Base-by-base conservation (phyloP, 1,140 invertebrate genomes). In the Stegodyphus mimosarum region DNA sequence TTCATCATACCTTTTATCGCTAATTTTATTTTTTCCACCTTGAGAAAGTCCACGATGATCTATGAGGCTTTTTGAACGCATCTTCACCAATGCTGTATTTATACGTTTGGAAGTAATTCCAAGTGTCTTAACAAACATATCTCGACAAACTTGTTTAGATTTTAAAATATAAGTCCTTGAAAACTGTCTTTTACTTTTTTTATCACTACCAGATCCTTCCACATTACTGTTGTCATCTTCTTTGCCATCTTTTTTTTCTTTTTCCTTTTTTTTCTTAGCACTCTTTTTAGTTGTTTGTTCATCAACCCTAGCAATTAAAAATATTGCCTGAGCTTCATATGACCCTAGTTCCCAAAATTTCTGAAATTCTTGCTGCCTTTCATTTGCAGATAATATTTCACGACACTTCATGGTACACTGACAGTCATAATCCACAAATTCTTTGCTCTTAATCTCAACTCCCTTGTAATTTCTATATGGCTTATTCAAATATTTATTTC, bases 381-480 rank as follows among this genome's bases (percentile, higher is more conserved):
- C 81, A 49, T 51, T 64, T 17, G 81, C 63, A 48, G 81, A 69
- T 15, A 84, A 50, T 9, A 84, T 52, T 18, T 84, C 81, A n/a
- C 11, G 67, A 50, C 81, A 84, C 50, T 84, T 84, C 72, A 84
- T 75, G 48, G 73, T 72, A 49, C 81, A 84, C 10, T 76, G 66
- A 49, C 81, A 84, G 15, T 84, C 81, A 55, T 84, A 84, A 51
- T 84, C 81, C 10, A 84, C 15, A 60, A 84, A 84, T 18, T 84
- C 81, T 69, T 84, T 84, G n/a, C 81, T 84, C 69, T 84, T 75
- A 33, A 84, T 84, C 60, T 84, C 81, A 7, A 84, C n/a, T 17
- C 81, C 81, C 70, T 84, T 84, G 33, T 84, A 84, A 69, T 84
- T 84, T 60, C 73, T 64, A n/a, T 84, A 84, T 13, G 81, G 81